These are phyloP conservation scores for Myiotriccus ornatus DNA, from an alignment of 2,797 vertebrate species.

Conservation along the genomic window DNA sequence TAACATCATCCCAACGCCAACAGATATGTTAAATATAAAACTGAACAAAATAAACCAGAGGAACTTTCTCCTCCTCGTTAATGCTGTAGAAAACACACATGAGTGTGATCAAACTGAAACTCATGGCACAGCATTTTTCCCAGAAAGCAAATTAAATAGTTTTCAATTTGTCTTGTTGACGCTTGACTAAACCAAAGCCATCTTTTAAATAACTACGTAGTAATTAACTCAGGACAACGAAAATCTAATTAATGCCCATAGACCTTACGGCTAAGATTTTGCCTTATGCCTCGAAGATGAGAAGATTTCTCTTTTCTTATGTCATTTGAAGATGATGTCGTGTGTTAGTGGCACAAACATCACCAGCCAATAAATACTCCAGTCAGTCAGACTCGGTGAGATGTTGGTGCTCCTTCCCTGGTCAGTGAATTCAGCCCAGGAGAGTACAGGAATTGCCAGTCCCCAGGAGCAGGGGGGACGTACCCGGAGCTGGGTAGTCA, in stretches of 20 bases:
- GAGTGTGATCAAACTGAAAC: not conserved
- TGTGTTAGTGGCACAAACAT: not conserved
- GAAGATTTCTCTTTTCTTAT: not conserved
- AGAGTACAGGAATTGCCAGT: not conserved
- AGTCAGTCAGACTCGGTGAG: not conserved
- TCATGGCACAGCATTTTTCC: not conserved
- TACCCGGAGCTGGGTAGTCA: slow-evolving; percentile 86
- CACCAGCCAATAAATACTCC: not conserved
- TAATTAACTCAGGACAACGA: not conserved
- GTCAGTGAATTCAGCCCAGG: not conserved
- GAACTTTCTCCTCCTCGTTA: not conserved
- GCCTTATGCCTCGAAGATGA: not conserved
- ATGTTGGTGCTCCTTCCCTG: not conserved
- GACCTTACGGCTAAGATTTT: not conserved
- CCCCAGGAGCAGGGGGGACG: not conserved
- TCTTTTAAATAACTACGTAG: not conserved
- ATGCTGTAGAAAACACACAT: not conserved
- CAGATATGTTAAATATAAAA: not conserved
- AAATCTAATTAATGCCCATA: not conserved
- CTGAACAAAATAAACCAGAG: not conserved
- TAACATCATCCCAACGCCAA: not conserved
- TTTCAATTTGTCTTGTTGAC: not conserved
- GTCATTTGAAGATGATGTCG: not conserved
- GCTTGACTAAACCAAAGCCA: not conserved
- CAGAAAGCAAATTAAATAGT: not conserved